Percentiles rank a stretch among this genome's conserved stretches.
Conservation (phyloP, 2,797 vertebrate species). For the Emydoidea blandingii region DNA sequence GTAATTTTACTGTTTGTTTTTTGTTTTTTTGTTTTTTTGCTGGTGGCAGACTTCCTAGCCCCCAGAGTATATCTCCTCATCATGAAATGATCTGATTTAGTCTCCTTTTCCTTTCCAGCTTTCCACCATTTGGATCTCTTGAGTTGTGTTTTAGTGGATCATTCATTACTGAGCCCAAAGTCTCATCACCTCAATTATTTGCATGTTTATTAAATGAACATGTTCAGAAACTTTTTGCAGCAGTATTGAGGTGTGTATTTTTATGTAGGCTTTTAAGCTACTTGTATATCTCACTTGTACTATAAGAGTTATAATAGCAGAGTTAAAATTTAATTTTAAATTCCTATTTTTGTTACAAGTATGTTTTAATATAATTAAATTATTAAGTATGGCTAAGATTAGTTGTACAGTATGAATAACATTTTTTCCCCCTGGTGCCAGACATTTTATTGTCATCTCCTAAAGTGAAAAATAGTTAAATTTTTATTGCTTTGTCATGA, state of each 20-base stretch:
- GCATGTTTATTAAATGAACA: neutral
- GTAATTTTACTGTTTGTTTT: slow-evolving; percentile 34
- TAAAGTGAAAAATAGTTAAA: neutral
- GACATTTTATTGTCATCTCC: neutral
- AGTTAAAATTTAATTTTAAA: neutral
- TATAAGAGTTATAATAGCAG: neutral
- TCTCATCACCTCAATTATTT: neutral
- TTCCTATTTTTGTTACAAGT: neutral
- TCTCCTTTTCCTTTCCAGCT: slow-evolving; percentile 5
- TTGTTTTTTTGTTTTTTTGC: neutral
- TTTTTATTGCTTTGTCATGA: neutral
- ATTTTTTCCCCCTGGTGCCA: neutral
- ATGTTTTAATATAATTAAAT: neutral
- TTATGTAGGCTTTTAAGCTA: neutral
- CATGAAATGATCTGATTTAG: slow-evolving; percentile 34
- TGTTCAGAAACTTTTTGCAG: neutral
- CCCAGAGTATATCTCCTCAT: slow-evolving; percentile 9
- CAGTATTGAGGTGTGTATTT: neutral
- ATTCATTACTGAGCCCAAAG: neutral
- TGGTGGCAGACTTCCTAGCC: slow-evolving; percentile 27
- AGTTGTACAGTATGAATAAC: neutral
- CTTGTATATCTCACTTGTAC: neutral
- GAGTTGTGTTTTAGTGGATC: slow-evolving; percentile 25
- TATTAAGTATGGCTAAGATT: neutral
- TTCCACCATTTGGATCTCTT: neutral